Base-by-base conservation (phyloP, 2,888 invertebrate genomes). In the Disparrhopalites patrizii region DNA sequence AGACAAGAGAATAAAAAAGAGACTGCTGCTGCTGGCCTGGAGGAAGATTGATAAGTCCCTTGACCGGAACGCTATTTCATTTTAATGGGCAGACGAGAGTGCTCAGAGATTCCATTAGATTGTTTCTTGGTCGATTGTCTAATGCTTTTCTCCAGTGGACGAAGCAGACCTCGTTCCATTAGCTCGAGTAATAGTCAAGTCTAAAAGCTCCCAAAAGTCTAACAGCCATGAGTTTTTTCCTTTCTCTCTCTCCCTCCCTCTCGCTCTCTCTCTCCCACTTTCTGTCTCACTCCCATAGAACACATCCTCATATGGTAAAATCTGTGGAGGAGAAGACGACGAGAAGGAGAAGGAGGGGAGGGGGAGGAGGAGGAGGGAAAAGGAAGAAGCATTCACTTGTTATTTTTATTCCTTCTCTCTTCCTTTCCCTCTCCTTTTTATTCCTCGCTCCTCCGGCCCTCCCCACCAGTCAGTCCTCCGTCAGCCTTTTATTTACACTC, bases 101-200 rank as follows among this genome's bases (percentile, higher is more conserved):
- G 81, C 79, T 79, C 80, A 81, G 79, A 80, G 81, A 82, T 82
- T 82, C 82, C 82, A 83, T 82, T 82, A 83, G 81, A 82, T 81
- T 81, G 81, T 81, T 81, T 80, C 80, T 80, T 80, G 64, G 65
- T 66, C 68, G 66, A 69, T 67, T 68, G 68, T 68, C 69, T 70
- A 72, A 70, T 65, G 65, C 60, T 36, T 54, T 54, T 36, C 62
- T 51, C 51, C 54, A 54, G 62, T 52, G 50, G 60, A 55, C 38
- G 47, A 25, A 62, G 50, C 38, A 66, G 62, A 63, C 54, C 67
- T 67, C 67, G 64, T 67, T 67, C 67, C 67, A 60, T 60, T 60
- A 60, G 60, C 40, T 40, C 25, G 20, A 60, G 60, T 68, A 68
- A 68, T 68, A 64, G 67, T 65, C 67, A 54, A 60, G 67, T 56